Evolutionary conservation across 64 coral and sea anemone genomes (phyloP), one percentile per base, ranked within the genome.

Genomic region (Stylophora pistillata): DNA sequence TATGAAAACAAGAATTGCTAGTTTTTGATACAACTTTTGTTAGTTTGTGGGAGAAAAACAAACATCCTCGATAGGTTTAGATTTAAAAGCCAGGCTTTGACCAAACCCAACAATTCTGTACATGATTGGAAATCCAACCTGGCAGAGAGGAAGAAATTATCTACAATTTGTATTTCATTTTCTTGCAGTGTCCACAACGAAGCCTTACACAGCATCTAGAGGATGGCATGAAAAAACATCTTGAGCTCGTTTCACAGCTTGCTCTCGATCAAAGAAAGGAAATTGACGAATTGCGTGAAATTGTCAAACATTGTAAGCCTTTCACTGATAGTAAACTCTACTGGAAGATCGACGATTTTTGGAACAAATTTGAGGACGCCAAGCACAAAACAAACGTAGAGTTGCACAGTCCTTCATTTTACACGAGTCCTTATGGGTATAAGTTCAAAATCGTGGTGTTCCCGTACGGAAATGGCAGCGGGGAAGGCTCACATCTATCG

Each of bases 401-500:
- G 53, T 28, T 99, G 16, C 93, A 99, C 77, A 99, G 97, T 32
- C 97, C 97, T 3, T 79, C 89, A 26, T 99, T 99, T 56, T 95
- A 95, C 84, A 99, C 97, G 21, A 91, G 89, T 29, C 94, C 89
- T 20, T 99, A 99, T 33, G 97, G 97, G 0, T 99, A 99, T 26
- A 99, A 99, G 65, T 99, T 99, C 56, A 99, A 95, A 82, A 87
- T 99, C 12, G 97, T 99, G 10, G 73, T 95, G 34, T 99, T 99
- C 87, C 97, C 97, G 21, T 95, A 93, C 55, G 97, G 97, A 17
- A 99, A 99, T 55, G 97, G 97, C 0, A 99, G 97, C 85, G 97
- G 97, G 0, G 97, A 99, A 73, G 97, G 97, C 1, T 95, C 97
- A n/a, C 97, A 99, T 85, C 89, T 99, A n/a, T 99, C 97, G 23